phyloP scores from a whole-genome alignment of 2,888 invertebrate genomes.

The Cybosia mesomella region DNA sequence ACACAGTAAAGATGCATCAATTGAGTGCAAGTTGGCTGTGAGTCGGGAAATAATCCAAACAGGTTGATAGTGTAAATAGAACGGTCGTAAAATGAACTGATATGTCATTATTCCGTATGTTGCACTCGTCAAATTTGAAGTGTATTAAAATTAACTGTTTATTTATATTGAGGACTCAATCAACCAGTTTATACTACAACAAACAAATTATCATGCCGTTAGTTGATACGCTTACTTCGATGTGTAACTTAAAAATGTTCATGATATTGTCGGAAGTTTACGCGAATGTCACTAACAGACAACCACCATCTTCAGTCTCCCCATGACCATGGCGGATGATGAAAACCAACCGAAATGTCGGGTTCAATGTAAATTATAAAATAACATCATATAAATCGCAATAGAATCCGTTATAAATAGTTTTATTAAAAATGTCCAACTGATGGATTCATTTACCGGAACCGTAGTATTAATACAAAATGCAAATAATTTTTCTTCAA shows the following conservation, averaged over 20 bases:
- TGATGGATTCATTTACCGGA: background rate
- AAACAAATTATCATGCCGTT: background rate
- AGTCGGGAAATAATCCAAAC: constrained; percentile 25
- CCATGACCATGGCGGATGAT: too few relatives aligned
- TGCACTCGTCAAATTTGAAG: constrained; percentile 7
- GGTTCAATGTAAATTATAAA: too few relatives aligned
- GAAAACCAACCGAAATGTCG: too few relatives aligned
- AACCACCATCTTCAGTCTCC: too few relatives aligned
- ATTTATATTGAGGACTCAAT: background rate
- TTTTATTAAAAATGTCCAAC: too few relatives aligned
- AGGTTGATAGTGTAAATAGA: constrained; percentile 25
- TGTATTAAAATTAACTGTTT: constrained; percentile 11
- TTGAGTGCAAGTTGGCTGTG: constrained; percentile 43
- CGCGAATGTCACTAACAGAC: too few relatives aligned
- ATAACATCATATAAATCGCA: too few relatives aligned
- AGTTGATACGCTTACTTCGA: background rate
- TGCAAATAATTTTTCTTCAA: background rate
- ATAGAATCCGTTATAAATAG: too few relatives aligned
- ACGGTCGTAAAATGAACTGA: constrained; percentile 16
- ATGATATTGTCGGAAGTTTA: too few relatives aligned
- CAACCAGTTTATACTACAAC: background rate
- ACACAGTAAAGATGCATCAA: constrained; percentile 53
- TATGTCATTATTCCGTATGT: constrained; percentile 16
- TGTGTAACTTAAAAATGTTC: too few relatives aligned
- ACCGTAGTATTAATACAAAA: background rate